A percentile compares a stretch with the other conserved stretches of the same genome.
Evolutionary conservation across 2,888 invertebrate genomes (phyloP).

Genomic region (Blomia tropicalis): DNA sequence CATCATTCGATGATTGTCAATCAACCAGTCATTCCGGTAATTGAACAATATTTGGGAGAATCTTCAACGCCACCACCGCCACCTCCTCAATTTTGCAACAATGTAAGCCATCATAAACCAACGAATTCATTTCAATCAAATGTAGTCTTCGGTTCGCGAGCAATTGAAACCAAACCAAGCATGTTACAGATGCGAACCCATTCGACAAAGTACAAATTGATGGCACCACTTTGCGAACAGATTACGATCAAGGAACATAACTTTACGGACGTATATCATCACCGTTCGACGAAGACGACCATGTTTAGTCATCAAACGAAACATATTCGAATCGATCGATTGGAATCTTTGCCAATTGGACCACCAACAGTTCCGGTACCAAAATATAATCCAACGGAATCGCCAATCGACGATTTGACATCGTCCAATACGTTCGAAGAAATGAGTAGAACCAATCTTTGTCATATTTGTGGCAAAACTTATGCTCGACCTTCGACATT

Average conservation of each 20-base stretch:
- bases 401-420: background rate
- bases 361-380: background rate
- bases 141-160: background rate
- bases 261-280: background rate
- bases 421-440: background rate
- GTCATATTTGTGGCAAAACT: constrained; percentile 72
- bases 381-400: too few relatives aligned
- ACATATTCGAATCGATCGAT: background rate
- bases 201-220: background rate
- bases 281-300: background rate
- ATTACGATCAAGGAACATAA: background rate
- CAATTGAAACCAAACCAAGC: background rate
- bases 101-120: background rate
- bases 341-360: background rate
- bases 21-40: background rate
- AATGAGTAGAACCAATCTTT: constrained; percentile 27
- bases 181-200: background rate
- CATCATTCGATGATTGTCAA: background rate
- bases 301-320: background rate
- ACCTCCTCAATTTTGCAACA: background rate
- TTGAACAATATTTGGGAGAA: background rate
- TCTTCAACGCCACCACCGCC: background rate
- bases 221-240: background rate
- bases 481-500: constrained; percentile 86
- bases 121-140: background rate